Evolutionary conservation across 2,797 vertebrate species (phyloP).

Genomic region (Chromobotia macracanthus): DNA sequence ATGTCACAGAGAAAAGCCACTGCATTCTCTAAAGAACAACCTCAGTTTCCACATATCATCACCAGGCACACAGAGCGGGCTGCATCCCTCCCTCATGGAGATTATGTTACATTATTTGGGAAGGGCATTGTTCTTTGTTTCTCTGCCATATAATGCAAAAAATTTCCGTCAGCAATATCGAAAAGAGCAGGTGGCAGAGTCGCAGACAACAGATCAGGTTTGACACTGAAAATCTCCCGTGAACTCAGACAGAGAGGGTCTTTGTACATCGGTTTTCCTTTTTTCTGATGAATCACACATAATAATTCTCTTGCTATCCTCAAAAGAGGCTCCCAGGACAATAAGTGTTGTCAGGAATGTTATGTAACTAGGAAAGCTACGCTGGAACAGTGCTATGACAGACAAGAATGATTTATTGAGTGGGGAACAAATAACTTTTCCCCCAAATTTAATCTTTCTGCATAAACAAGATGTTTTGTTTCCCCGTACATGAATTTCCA

Average conservation of each 20-base stretch:
- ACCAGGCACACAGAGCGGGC: conserved; percentile 31
- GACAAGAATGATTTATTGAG: neutral
- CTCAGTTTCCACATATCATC: conserved; percentile 17
- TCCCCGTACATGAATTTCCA: neutral
- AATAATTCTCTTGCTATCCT: conserved; percentile 19
- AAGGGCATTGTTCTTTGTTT: conserved; percentile 51
- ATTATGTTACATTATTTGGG: conserved; percentile 47
- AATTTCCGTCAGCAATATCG: conserved; percentile 40
- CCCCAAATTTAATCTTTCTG: conserved; percentile 8
- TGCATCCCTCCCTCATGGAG: conserved; percentile 31
- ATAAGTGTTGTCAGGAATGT: conserved; percentile 7
- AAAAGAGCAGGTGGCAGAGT: conserved; percentile 57
- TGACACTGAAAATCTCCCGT: neutral
- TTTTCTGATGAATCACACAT: conserved; percentile 39
- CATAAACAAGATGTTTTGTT: conserved; percentile 22
- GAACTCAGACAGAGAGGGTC: conserved; percentile 30
- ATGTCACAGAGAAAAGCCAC: conserved; percentile 14
- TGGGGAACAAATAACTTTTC: neutral
- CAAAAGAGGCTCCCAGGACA: conserved; percentile 28
- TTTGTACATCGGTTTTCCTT: conserved; percentile 31
- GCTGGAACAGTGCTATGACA: conserved; percentile 10
- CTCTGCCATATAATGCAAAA: conserved; percentile 42
- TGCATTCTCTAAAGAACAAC: conserved; percentile 20
- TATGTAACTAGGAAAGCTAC: conserved; percentile 27
- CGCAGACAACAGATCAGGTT: conserved; percentile 38